Percentiles rank a stretch among this genome's conserved stretches.
phyloP scores from a whole-genome alignment of 1,140 invertebrate species.

The Ostrea denselamellosa region DNA sequence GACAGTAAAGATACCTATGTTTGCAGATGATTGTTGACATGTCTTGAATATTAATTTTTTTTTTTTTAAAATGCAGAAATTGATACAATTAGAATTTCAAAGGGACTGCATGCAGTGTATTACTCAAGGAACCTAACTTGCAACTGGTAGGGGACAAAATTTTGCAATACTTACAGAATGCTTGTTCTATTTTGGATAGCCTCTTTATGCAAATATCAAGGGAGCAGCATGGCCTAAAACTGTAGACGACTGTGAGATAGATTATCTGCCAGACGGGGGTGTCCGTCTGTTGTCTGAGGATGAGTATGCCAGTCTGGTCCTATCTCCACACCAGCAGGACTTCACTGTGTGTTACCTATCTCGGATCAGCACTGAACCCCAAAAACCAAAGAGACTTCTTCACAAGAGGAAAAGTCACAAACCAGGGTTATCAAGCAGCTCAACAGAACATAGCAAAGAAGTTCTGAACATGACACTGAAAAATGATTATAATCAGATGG shows the following conservation, averaged over 20 bases:
- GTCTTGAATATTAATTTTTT: no score
- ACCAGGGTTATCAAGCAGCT: not conserved
- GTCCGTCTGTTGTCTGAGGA: conserved; percentile 64
- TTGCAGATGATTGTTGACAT: no score
- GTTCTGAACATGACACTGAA: not conserved
- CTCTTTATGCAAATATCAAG: conserved; percentile 65
- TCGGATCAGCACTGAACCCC: conserved; percentile 60
- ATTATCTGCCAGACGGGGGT: conserved; percentile 66
- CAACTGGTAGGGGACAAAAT: no score
- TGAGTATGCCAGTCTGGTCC: conserved; percentile 66
- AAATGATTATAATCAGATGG: not conserved
- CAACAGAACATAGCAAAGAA: not conserved
- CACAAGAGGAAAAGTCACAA: not conserved
- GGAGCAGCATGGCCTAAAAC: conserved; percentile 62
- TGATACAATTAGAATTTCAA: no score
- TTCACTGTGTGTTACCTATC: conserved; percentile 71
- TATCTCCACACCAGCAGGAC: conserved; percentile 69
- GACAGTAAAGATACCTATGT: no score
- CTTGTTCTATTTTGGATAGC: conserved; percentile 54
- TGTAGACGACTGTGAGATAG: conserved; percentile 55
- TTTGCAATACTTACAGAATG: no score
- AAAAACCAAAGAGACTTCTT: conserved; percentile 17
- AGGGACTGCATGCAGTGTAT: no score
- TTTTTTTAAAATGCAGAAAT: no score
- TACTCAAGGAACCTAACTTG: no score